Conservation (phyloP, 2,888 invertebrate species). For the Halocaridina rubra region DNA sequence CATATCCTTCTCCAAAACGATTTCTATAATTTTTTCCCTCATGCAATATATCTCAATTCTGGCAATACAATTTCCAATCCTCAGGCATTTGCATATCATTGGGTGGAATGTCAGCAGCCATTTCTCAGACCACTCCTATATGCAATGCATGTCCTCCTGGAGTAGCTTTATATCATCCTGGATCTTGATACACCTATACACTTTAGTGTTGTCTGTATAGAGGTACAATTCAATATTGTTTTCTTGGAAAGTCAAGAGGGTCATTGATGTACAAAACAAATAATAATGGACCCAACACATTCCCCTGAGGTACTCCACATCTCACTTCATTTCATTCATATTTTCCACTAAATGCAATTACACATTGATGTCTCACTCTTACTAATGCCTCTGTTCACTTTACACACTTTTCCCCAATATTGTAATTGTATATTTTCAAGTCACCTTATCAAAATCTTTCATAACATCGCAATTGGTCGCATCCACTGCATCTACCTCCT, state of each 20-base stretch:
- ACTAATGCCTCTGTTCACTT: not conserved
- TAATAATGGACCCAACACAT: not conserved
- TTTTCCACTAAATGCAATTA: not conserved
- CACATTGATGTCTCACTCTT: not conserved
- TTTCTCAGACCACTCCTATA: conserved; percentile 12
- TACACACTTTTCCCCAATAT: not conserved
- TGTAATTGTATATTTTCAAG: not conserved
- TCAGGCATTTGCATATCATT: not conserved
- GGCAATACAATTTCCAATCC: not conserved
- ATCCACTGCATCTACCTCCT: not conserved
- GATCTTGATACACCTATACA: not conserved
- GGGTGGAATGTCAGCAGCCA: conserved; percentile 10
- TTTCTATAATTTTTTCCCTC: not conserved
- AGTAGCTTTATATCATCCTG: not conserved
- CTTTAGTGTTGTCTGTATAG: conserved; percentile 13
- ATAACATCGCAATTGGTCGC: not conserved
- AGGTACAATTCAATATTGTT: not conserved
- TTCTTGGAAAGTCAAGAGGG: not conserved
- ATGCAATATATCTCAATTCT: not conserved
- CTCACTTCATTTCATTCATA: not conserved
- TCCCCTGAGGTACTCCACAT: not conserved
- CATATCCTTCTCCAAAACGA: not conserved
- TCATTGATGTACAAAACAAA: conserved; percentile 7
- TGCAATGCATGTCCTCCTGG: not conserved
- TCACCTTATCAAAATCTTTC: conserved; percentile 20